Conservation (phyloP, 2,797 vertebrate species). For the Benthosema pterotum region DNA sequence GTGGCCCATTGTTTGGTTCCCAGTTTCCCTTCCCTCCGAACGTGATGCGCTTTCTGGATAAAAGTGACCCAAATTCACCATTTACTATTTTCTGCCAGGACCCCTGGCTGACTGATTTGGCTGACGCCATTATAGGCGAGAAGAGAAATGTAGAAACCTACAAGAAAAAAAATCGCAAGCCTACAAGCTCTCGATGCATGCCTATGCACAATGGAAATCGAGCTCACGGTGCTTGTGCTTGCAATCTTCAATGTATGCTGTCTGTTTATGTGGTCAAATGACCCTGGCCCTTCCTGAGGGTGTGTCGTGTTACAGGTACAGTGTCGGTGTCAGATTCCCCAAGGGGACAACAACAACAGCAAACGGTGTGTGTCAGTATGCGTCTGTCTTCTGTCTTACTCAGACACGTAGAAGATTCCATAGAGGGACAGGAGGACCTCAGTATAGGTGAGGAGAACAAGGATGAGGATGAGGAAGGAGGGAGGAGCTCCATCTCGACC, state of each 20-base stretch:
- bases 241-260: neutral
- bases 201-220: too few species aligned
- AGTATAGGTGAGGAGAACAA: constrained; percentile 25
- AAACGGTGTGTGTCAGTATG: constrained; percentile 36
- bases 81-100: too few species aligned
- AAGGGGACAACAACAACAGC: constrained; percentile 18
- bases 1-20: too few species aligned
- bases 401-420: constrained; percentile 45
- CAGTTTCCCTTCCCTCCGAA: too few species aligned
- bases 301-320: constrained; percentile 60
- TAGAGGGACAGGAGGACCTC: constrained; percentile 31
- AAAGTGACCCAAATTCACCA: too few species aligned
- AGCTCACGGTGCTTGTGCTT: neutral
- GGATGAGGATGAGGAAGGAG: constrained; percentile 47
- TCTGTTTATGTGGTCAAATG: constrained; percentile 39
- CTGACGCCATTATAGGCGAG: too few species aligned
- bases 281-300: constrained; percentile 40
- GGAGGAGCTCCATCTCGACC: constrained; percentile 33
- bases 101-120: too few species aligned
- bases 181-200: too few species aligned
- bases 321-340: constrained; percentile 62
- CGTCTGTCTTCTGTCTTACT: constrained; percentile 23
- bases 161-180: too few species aligned
- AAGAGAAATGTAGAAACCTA: too few species aligned
- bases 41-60: too few species aligned